Evolutionary conservation across 2,797 vertebrate species (phyloP), one percentile per base, ranked within the genome.

Genomic region (Bucorvus abyssinicus): DNA sequence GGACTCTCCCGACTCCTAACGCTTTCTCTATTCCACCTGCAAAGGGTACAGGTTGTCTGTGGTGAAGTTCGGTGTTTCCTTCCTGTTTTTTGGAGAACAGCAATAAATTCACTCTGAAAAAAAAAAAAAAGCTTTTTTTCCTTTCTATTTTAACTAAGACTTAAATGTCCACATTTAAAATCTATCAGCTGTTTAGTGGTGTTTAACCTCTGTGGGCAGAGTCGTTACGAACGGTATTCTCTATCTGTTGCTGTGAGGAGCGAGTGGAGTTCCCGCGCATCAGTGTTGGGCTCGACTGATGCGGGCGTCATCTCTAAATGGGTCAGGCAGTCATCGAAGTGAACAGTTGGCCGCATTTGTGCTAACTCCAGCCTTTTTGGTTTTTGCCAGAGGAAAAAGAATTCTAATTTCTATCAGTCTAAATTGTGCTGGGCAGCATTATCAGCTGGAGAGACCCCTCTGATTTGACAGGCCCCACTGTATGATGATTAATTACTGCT

Each of bases 401-500:
- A 99, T 99, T 99, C 98, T 99, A 98, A 99, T 99, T 99, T 99
- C 98, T 98, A 98, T 99, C 99, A 98, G 98, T 98, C 98, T 99
- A 99, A 99, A 99, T 99, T 99, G 99, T 99, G 98, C 98, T 98
- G 98, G 99, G 99, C 98, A 99, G 98, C 98, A 99, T 99, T 99
- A 99, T 99, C 99, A 99, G 99, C 98, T 98, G 98, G 98, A 98
- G 98, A 98, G 98, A 98, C 98, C 98, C 98, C 98, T 98, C 98
- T 98, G 98, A 98, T 99, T 99, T 99, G 99, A 99, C 99, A 99
- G 98, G 98, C 98, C 98, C 98, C 98, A 98, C 98, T 98, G 98
- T 98, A 98, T 98, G 98, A 98, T 99, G 99, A 99, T 99, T 99
- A 99, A 99, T 99, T 99, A 99, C 99, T 99, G 98, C 98, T 99